phyloP scores from a whole-genome alignment of 1,140 invertebrate genomes.

The Heterodera carotae region DNA sequence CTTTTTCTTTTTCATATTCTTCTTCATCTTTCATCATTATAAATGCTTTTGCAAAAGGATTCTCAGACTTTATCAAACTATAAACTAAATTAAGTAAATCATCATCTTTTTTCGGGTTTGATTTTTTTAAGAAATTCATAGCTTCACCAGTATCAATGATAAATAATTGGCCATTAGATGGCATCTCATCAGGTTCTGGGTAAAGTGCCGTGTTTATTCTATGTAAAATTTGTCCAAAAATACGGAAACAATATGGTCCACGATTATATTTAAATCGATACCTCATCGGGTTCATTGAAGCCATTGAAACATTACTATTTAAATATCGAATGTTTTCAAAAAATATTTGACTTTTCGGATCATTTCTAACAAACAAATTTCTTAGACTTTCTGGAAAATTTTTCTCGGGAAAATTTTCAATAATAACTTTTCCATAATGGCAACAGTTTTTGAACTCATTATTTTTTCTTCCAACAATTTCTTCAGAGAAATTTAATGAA shows the following conservation, averaged over 20 bases:
- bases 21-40: constrained; percentile 32
- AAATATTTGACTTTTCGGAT: neutral
- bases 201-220: constrained; percentile 38
- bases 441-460: constrained; percentile 1
- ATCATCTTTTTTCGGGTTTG: constrained; percentile 12
- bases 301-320: constrained; percentile 17
- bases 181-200: constrained; percentile 30
- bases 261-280: constrained; percentile 1
- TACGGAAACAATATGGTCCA: too few species aligned
- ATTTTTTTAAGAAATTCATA: constrained; percentile 13
- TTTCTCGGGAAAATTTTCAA: too few species aligned
- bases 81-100: constrained; percentile 22
- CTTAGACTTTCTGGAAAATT: constrained; percentile 3
- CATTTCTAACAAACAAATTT: constrained; percentile 17
- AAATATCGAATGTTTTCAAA: constrained; percentile 10
- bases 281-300: constrained; percentile 12
- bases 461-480: constrained; percentile 1
- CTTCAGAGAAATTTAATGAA: neutral
- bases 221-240: constrained; percentile 44
- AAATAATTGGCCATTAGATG: constrained; percentile 40
- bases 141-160: constrained; percentile 42
- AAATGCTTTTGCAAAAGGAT: constrained; percentile 25
- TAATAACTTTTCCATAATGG: constrained; percentile 3
- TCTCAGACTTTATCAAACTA: constrained; percentile 24
- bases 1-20: constrained; percentile 23